Evolutionary conservation across 2,888 invertebrate species (phyloP), one percentile per base, ranked within the genome.

Genomic region (Rhodophaea formosa): DNA sequence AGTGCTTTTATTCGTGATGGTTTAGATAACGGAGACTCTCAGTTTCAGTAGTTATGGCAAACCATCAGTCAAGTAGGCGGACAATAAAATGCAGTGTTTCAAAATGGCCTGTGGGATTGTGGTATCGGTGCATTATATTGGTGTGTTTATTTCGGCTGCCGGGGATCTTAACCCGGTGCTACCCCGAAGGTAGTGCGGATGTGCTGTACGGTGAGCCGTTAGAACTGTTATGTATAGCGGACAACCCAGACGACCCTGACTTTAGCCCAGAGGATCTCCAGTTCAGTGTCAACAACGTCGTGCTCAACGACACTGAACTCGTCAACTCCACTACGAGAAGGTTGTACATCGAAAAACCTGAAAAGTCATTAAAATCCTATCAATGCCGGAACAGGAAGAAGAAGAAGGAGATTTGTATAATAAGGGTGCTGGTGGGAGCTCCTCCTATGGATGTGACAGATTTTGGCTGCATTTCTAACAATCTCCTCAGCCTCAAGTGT

Each of bases 401-500:
- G 68, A 85, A 69, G 8, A 73, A 69, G 0, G 83, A 82, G 63
- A 68, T 70, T 54, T 88, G 86, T 61, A 56, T 79, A 0, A 81
- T 72, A 53, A 74, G 84, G 54, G 83, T 90, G 0, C 64, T 86
- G 46, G 84, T 89, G 54, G 93, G 93, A 44, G 84, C 88, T 44
- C 87, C 92, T 57, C 97, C 97, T 0, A 77, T 88, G 60, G 80
- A 91, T 66, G 94, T 96, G 2, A 81, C 86, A 8, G 93, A 96
- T 77, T 96, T 97, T 71, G 85, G 86, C 29, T 97, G 97, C 74
- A 83, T 94, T 53, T 95, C 96, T 10, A 87, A 92, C 64, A 96
- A 97, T 77, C 95, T 95, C 86, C 93, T 95, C 56, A 93, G 93
- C 68, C 84, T 97, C 66, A 94, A 93, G 12, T 97, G 97, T 75